Conservation (phyloP, 30 jellyfish, hydroid and myxozoan genomes). For the Hydractinia symbiolongicarpus region DNA sequence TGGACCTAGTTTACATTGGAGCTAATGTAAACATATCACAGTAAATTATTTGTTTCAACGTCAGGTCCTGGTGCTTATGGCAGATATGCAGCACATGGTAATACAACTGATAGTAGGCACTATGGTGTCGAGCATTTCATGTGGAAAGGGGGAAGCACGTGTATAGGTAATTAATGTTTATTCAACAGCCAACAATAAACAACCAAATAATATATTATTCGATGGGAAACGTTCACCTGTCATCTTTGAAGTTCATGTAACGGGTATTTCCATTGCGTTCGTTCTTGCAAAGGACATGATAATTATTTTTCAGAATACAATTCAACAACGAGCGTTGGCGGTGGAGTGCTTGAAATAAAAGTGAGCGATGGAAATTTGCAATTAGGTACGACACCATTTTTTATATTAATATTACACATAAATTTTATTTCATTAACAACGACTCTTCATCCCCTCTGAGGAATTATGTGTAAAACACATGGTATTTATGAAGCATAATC, state of each 20-base stretch:
- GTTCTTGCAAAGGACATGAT: neutral
- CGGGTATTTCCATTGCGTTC: neutral
- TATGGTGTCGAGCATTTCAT: conserved; percentile 49
- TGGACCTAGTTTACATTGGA: no score
- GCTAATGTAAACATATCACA: no score
- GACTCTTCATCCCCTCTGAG: neutral
- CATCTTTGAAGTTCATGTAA: no score
- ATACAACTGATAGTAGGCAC: neutral
- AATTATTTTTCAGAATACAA: neutral
- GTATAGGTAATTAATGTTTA: conserved; percentile 17
- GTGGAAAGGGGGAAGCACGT: conserved; percentile 72
- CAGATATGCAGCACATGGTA: conserved; percentile 51
- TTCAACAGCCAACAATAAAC: no score
- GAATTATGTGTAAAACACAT: no score
- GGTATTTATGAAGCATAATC: no score
- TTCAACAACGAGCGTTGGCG: conserved; percentile 39
- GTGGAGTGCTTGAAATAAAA: conserved; percentile 45
- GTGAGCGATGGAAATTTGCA: conserved; percentile 45
- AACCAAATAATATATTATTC: no score
- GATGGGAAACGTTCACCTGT: no score
- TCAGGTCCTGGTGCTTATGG: conserved; percentile 60
- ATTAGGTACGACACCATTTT: conserved; percentile 26
- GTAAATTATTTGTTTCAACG: no score
- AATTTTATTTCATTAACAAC: neutral
- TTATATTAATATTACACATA: neutral